Base-by-base conservation (phyloP, 2,797 vertebrate genomes). In the Lepus townsendii region DNA sequence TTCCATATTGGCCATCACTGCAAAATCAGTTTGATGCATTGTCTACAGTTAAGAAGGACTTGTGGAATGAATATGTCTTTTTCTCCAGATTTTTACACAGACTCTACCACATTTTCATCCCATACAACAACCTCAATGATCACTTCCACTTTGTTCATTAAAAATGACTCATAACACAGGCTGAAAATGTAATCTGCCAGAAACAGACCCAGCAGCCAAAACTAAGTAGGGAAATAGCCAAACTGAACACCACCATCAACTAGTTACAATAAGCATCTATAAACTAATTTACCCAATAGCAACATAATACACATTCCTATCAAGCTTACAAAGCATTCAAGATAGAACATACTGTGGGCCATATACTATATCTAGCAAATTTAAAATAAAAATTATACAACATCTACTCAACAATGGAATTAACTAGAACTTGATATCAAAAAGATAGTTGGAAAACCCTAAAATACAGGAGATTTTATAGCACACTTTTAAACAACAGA, bases 121-220 rank as follows among this genome's bases (percentile, higher is more conserved):
- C 11, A 65, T 90, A 27, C 27, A 88, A 38, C 60, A 93, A 87
- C 3, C 3, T 62, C n/a, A 38, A 27, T 76, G 54, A 62, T 80
- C 38, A 27, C 20, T 78, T 92, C 54, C 24, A 76, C 19, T 87
- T 83, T 93, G 63, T 78, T 32, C 65, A 68, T 83, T 82, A 63
- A 86, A 93, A 83, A 12, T 62, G 20, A 91, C 32, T 92, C 35
- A 94, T 83, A 47, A 54, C 79, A 90, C n/a, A 71, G 4, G 42
- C 83, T 86, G 13, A 85, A 90, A 86, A 83, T 24, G 72, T 78
- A 76, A 22, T 62, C 57, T 62, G 35, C 5, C 38, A 69, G 17
- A 63, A 90, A 50, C 52, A n/a, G 38, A 71, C 30, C 42, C 30
- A 80, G 19, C 22, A 32, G 19, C 42, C 38, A 16, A 35, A 83